A percentile compares a stretch with the other conserved stretches of the same genome.
These are phyloP conservation scores for Taenaris catops DNA, from an alignment of 2,888 invertebrate species.

Conservation along the genomic window DNA sequence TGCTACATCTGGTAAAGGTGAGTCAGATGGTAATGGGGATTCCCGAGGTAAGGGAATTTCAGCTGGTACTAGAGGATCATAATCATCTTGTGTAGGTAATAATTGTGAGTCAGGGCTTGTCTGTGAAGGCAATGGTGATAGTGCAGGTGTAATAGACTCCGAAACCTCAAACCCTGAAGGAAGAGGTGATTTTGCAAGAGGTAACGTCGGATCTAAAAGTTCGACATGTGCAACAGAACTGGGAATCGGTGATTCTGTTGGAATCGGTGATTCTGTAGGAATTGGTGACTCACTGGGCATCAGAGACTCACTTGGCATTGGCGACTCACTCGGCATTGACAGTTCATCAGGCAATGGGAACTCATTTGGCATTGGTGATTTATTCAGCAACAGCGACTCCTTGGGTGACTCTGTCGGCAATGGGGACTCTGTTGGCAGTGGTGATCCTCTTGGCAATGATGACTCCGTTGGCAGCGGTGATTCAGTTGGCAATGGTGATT, in stretches of 20 bases:
- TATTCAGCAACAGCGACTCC: constrained; percentile 4
- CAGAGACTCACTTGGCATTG: constrained; percentile 30
- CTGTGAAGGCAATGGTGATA: constrained; percentile 21
- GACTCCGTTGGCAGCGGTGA: constrained; percentile 32
- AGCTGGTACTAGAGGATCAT: constrained; percentile 25
- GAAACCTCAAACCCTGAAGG: constrained; percentile 7
- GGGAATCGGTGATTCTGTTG: constrained; percentile 31
- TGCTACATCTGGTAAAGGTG: constrained; percentile 19
- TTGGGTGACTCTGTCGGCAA: constrained; percentile 26
- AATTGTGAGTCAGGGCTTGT: constrained; percentile 18
- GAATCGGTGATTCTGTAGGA: constrained; percentile 25
- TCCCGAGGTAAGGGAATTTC: constrained; percentile 29
- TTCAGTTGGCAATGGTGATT: constrained; percentile 24
- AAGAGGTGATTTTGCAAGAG: constrained; percentile 29
- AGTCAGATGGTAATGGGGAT: constrained; percentile 25
- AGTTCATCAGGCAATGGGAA: constrained; percentile 26
- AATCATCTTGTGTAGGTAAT: constrained; percentile 15
- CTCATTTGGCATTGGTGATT: constrained; percentile 30
- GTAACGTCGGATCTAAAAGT: constrained; percentile 25
- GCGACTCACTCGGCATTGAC: constrained; percentile 34
- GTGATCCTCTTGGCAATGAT: constrained; percentile 31
- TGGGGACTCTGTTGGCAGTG: constrained; percentile 31
- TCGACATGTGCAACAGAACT: constrained; percentile 14
- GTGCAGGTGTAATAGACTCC: constrained; percentile 21
- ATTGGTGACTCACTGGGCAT: constrained; percentile 27